phyloP scores from a whole-genome alignment of 2,113 vertebrate genomes.

The Malurus alboscapulatus region DNA sequence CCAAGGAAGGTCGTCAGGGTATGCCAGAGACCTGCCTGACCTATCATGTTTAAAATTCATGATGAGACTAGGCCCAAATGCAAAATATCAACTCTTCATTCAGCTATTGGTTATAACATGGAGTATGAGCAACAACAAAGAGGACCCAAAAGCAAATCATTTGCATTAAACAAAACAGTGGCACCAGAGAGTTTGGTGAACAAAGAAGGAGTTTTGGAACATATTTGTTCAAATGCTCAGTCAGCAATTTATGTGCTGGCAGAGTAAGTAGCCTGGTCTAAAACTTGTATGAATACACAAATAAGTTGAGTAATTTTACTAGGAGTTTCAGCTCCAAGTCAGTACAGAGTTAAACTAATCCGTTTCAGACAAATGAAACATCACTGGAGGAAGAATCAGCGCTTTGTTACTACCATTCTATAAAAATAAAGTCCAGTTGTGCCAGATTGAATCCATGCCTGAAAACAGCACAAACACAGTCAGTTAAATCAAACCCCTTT shows the following conservation, averaged over 20 bases:
- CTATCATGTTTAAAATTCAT: background rate
- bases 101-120: background rate
- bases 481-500: background rate
- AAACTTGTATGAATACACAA: background rate
- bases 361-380: background rate
- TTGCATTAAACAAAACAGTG: background rate
- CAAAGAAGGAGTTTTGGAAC: background rate
- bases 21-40: background rate
- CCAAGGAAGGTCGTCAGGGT: background rate
- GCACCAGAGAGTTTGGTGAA: background rate
- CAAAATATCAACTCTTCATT: background rate
- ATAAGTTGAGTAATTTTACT: background rate
- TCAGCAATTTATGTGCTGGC: background rate
- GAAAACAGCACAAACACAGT: background rate
- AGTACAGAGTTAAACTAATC: background rate
- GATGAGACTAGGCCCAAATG: background rate
- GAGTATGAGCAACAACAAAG: background rate
- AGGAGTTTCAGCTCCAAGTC: background rate
- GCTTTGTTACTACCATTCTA: background rate
- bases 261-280: background rate
- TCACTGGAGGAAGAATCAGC: background rate
- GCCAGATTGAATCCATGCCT: background rate
- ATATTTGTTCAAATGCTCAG: background rate
- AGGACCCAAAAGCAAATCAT: background rate
- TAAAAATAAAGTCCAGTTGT: background rate